Percentiles rank a stretch among this genome's conserved stretches.
Evolutionary conservation across 2,113 vertebrate genomes (phyloP).

Genomic region (Calidris pugnax): DNA sequence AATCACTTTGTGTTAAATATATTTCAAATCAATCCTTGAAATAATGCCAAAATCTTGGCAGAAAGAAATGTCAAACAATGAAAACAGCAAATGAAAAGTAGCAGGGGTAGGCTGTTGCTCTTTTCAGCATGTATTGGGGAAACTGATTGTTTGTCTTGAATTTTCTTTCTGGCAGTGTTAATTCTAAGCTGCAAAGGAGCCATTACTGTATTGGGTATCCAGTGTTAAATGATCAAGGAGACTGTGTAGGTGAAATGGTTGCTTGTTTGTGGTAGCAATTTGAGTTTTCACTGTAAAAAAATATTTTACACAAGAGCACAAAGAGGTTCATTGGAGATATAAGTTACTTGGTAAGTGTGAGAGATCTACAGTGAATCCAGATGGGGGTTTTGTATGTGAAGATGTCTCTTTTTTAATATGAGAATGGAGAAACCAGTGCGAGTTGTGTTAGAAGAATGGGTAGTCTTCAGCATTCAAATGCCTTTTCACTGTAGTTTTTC

Average conservation of each 20-base stretch:
- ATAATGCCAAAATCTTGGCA: slow-evolving; percentile 44
- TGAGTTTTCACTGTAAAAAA: background rate
- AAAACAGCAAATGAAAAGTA: slow-evolving; percentile 47
- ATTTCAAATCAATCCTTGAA: slow-evolving; percentile 51
- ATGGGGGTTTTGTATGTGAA: background rate
- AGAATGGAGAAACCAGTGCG: background rate
- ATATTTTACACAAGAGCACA: background rate
- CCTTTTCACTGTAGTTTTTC: background rate
- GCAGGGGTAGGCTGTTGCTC: slow-evolving; percentile 30
- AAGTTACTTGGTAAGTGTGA: background rate
- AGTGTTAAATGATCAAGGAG: background rate
- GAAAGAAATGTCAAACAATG: slow-evolving; percentile 54
- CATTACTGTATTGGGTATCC: slow-evolving; percentile 1
- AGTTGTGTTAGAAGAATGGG: background rate
- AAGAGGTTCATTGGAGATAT: background rate
- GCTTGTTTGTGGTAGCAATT: background rate
- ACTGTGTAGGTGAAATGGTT: background rate
- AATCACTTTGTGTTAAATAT: slow-evolving; percentile 52
- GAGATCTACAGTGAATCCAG: background rate
- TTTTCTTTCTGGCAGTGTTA: slow-evolving; percentile 32
- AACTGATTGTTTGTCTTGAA: slow-evolving; percentile 37
- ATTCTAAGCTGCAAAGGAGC: background rate
- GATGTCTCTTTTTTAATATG: background rate
- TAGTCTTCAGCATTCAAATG: background rate
- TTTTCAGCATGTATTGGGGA: slow-evolving; percentile 38